Evolutionary conservation across 1,140 invertebrate species (phyloP).

Genomic region (Anoplophora glabripennis): DNA sequence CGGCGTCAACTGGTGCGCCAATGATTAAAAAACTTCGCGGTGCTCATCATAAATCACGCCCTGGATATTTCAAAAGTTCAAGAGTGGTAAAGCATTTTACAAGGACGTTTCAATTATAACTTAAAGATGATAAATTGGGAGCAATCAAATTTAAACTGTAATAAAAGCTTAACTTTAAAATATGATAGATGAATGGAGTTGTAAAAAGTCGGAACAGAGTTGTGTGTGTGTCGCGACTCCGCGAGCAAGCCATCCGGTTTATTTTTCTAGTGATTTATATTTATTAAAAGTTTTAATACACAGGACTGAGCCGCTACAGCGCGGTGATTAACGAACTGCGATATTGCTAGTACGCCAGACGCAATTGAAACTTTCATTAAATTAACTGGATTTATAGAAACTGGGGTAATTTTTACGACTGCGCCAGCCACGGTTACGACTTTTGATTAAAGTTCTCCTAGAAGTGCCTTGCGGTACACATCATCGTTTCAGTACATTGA

Average conservation of each 20-base stretch:
- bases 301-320: not conserved
- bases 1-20: too few relatives aligned
- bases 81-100: conserved; percentile 25
- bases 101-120: conserved; percentile 29
- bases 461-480: too few relatives aligned
- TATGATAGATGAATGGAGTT: conserved; percentile 25
- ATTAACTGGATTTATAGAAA: too few relatives aligned
- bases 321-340: conserved; percentile 18
- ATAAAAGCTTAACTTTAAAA: conserved; percentile 20
- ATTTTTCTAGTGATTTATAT: conserved; percentile 18
- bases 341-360: too few relatives aligned
- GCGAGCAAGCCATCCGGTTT: conserved; percentile 9
- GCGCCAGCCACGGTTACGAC: too few relatives aligned
- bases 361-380: too few relatives aligned
- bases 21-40: conserved; percentile 12
- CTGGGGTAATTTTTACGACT: too few relatives aligned
- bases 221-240: conserved; percentile 5
- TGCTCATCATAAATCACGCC: conserved; percentile 13
- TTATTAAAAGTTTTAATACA: conserved; percentile 20
- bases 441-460: too few relatives aligned
- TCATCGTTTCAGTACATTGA: too few relatives aligned
- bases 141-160: conserved; percentile 25
- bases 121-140: conserved; percentile 30
- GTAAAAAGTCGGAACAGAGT: conserved; percentile 9
- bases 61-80: conserved; percentile 17